Base-by-base conservation (phyloP, 2,888 invertebrate genomes). In the Suillia variegata region DNA sequence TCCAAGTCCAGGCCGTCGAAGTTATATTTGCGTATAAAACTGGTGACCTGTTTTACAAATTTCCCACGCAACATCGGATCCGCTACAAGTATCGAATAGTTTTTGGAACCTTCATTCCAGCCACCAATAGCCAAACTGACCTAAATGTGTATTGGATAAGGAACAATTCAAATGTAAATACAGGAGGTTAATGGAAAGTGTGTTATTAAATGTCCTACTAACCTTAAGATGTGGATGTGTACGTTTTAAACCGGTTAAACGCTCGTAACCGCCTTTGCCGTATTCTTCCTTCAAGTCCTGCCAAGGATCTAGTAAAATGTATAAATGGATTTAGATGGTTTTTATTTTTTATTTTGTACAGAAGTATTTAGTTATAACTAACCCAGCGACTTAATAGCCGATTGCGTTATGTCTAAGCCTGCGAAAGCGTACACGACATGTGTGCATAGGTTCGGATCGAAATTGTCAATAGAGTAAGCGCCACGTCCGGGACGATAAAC, bases 101-200 rank as follows among this genome's bases (percentile, higher is more conserved):
- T 82, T 56, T 71, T 75, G 1, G 94, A 94, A 0, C 94, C 94
- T 77, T 95, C 94, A 77, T 94, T 94, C 95, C 95, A 95, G 0
- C 95, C 95, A 0, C 95, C 95, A 38, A 96, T 91, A 0, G 93
- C 94, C 12, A 95, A 78, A 2, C 89, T 87, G 3, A 91, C 87
- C 74, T 85, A 4, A n/a, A 38, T 12, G 26, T 5, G 26, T n/a
- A n/a, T n/a, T n/a, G n/a, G n/a, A n/a, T 87, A n/a, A n/a, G n/a
- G n/a, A n/a, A n/a, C n/a, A n/a, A n/a, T n/a, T n/a, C n/a, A n/a
- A n/a, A n/a, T n/a, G n/a, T n/a, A n/a, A n/a, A n/a, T n/a, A n/a
- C n/a, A n/a, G n/a, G n/a, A n/a, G n/a, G n/a, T n/a, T n/a, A n/a
- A n/a, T n/a, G n/a, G n/a, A n/a, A n/a, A n/a, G n/a, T n/a, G n/a